Percentiles rank a stretch among this genome's conserved stretches.
Evolutionary conservation across 2,888 invertebrate species (phyloP).

Genomic region (Melipona beecheii): DNA sequence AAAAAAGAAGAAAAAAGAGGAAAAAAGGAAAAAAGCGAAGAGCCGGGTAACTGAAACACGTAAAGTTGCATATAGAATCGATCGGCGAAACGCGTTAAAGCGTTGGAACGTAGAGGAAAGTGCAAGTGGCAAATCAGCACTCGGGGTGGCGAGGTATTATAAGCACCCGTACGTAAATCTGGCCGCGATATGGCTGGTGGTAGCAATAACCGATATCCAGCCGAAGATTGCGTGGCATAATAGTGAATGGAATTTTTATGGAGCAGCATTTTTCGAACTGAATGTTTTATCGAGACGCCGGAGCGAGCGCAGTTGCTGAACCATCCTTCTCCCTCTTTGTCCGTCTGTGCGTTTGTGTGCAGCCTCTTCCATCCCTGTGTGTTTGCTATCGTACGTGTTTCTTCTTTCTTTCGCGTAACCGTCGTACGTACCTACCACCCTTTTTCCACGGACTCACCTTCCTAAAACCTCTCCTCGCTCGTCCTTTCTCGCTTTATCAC

Average conservation of each 20-base stretch:
- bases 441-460: not conserved
- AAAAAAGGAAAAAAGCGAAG: not conserved
- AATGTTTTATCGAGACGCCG: slow-evolving; percentile 77
- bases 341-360: slow-evolving; percentile 29
- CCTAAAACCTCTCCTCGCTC: slow-evolving; percentile 31
- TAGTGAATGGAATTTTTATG: slow-evolving; percentile 78
- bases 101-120: slow-evolving; percentile 6
- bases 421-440: not conserved
- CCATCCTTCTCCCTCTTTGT: slow-evolving; percentile 45
- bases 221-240: slow-evolving; percentile 75
- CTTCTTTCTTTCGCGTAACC: slow-evolving; percentile 21
- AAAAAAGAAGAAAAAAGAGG: no score
- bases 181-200: slow-evolving; percentile 45
- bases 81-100: slow-evolving; percentile 11
- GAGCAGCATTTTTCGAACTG: slow-evolving; percentile 76
- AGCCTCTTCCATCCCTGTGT: slow-evolving; percentile 12
- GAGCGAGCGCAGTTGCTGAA: slow-evolving; percentile 62
- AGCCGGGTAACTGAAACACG: not conserved
- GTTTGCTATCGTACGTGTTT: slow-evolving; percentile 41
- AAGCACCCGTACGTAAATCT: slow-evolving; percentile 66
- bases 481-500: slow-evolving; percentile 13
- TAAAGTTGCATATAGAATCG: not conserved
- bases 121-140: slow-evolving; percentile 55
- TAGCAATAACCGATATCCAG: slow-evolving; percentile 74
- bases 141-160: slow-evolving; percentile 29